phyloP scores from a whole-genome alignment of 2,797 vertebrate species.

The Melanotaenia parkinsoni region DNA sequence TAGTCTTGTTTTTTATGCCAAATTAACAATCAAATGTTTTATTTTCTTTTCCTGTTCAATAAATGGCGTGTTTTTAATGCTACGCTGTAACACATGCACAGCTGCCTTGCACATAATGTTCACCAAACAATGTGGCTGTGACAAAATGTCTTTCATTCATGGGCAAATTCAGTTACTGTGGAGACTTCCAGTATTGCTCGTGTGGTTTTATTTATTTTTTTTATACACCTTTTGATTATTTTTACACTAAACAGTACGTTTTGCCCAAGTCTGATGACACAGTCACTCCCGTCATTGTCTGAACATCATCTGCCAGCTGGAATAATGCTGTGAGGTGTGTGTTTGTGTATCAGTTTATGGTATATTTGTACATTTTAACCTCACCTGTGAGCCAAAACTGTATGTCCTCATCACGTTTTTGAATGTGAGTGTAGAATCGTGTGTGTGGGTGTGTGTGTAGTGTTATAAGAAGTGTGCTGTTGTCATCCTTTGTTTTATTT shows the following conservation, averaged over 20 bases:
- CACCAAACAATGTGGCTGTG: slow-evolving; percentile 57
- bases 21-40: slow-evolving; percentile 62
- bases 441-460: slow-evolving; percentile 36
- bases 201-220: background rate
- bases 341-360: slow-evolving; percentile 51
- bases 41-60: slow-evolving; percentile 57
- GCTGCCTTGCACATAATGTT: slow-evolving; percentile 67
- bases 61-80: slow-evolving; percentile 57
- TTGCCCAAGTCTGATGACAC: slow-evolving; percentile 62
- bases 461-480: slow-evolving; percentile 49
- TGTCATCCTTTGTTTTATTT: slow-evolving; percentile 13
- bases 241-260: background rate
- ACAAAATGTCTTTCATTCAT: slow-evolving; percentile 36
- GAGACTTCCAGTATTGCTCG: background rate
- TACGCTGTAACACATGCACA: slow-evolving; percentile 58
- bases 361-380: slow-evolving; percentile 33
- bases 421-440: slow-evolving; percentile 27
- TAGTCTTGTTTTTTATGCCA: slow-evolving; percentile 62
- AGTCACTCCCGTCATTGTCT: slow-evolving; percentile 53
- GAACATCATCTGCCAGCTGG: slow-evolving; percentile 70
- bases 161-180: slow-evolving; percentile 50
- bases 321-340: slow-evolving; percentile 63
- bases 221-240: background rate
- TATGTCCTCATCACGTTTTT: slow-evolving; percentile 51
- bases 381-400: slow-evolving; percentile 38